phyloP scores from a whole-genome alignment of 2,888 invertebrate genomes.

The Andrena chrysosceles region DNA sequence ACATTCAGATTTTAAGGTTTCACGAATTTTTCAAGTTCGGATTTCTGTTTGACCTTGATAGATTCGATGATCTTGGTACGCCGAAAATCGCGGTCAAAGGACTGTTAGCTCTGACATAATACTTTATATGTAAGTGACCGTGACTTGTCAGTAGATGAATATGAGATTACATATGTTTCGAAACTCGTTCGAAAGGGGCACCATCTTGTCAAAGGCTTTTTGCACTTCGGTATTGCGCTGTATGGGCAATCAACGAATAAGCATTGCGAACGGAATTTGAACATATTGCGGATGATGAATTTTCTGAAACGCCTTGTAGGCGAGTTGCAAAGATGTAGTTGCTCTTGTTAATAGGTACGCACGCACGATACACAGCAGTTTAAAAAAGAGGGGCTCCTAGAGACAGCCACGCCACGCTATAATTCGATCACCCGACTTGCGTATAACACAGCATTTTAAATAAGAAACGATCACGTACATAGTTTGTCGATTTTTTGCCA shows the following conservation, averaged over 20 bases:
- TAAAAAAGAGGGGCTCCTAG: constrained; percentile 44
- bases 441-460: constrained; percentile 45
- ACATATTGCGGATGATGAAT: constrained; percentile 2
- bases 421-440: constrained; percentile 53
- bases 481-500: not conserved
- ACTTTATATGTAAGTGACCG: constrained; percentile 36
- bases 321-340: constrained; percentile 16
- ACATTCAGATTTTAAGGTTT: not conserved
- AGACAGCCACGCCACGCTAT: constrained; percentile 56
- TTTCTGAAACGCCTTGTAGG: constrained; percentile 3
- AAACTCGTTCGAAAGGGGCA: constrained; percentile 53
- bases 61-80: constrained; percentile 19
- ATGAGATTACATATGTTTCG: constrained; percentile 49
- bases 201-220: constrained; percentile 60
- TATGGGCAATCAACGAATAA: not conserved
- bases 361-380: constrained; percentile 42
- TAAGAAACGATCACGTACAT: constrained; percentile 22
- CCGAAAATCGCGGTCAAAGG: constrained; percentile 45
- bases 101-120: constrained; percentile 49
- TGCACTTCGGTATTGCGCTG: constrained; percentile 42
- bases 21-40: constrained; percentile 27
- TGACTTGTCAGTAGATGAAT: constrained; percentile 43
- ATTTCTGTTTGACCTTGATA: constrained; percentile 31
- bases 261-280: not conserved
- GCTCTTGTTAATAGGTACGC: constrained; percentile 30